A percentile compares a stretch with the other conserved stretches of the same genome.
Evolutionary conservation across 2,888 invertebrate species (phyloP).

Genomic region (Eristalinus aeneus): DNA sequence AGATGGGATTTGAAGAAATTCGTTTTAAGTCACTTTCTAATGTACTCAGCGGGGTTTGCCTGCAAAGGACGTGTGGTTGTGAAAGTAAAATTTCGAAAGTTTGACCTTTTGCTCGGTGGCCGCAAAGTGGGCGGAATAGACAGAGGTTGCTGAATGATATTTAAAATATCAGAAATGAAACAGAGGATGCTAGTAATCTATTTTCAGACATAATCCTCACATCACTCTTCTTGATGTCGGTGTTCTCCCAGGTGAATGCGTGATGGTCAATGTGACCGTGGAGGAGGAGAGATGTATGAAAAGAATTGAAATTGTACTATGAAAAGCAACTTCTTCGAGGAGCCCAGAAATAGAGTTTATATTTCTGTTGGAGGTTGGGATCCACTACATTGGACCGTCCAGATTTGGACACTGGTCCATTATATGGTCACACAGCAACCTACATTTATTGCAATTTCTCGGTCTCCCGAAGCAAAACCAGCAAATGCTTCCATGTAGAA

Average conservation of each 20-base stretch:
- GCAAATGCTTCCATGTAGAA: too few relatives aligned
- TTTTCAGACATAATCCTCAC: background rate
- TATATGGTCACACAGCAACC: too few relatives aligned
- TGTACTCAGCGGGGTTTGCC: background rate
- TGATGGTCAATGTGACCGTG: too few relatives aligned
- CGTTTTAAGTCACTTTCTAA: background rate
- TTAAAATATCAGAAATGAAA: background rate
- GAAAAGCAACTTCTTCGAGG: too few relatives aligned
- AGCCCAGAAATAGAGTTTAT: too few relatives aligned
- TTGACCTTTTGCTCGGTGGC: background rate
- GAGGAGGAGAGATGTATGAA: too few relatives aligned
- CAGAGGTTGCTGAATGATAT: background rate
- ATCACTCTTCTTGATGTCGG: background rate
- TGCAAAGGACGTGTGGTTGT: background rate
- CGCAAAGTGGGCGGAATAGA: background rate
- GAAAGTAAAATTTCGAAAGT: background rate
- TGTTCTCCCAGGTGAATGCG: background rate
- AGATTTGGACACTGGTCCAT: too few relatives aligned
- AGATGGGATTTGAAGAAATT: background rate
- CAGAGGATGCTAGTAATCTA: background rate
- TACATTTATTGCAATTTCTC: too few relatives aligned
- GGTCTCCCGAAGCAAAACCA: too few relatives aligned
- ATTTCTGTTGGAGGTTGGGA: too few relatives aligned
- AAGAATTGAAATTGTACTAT: too few relatives aligned
- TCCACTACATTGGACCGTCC: too few relatives aligned